These are phyloP conservation scores for Spermophilus dauricus DNA, from an alignment of 2,113 vertebrate species.

Conservation along the genomic window DNA sequence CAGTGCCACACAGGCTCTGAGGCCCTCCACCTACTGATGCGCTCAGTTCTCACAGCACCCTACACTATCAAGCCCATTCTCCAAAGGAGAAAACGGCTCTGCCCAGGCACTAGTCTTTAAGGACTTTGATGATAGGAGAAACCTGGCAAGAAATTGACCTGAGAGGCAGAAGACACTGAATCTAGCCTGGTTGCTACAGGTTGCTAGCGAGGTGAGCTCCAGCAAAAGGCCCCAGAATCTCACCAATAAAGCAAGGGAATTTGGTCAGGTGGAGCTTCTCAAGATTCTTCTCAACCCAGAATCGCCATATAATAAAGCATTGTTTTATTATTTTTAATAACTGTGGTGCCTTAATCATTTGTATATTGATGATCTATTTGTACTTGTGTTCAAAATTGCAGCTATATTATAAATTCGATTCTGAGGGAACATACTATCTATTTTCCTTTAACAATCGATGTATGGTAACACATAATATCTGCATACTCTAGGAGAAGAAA, in stretches of 20 bases:
- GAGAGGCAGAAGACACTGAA: not conserved
- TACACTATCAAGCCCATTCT: not conserved
- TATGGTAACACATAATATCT: not conserved
- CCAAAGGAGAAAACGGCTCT: not conserved
- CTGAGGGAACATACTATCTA: not conserved
- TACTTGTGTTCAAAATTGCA: slow-evolving; percentile 63
- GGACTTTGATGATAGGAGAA: not conserved
- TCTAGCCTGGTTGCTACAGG: not conserved
- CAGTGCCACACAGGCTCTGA: not conserved
- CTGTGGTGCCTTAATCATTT: not conserved
- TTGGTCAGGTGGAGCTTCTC: not conserved
- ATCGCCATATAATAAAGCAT: not conserved
- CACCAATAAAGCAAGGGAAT: not conserved
- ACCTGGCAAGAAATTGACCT: not conserved
- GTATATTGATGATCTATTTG: slow-evolving; percentile 43
- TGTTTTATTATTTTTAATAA: slow-evolving; percentile 53
- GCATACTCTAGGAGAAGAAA: not conserved
- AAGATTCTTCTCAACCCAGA: not conserved
- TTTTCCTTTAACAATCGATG: slow-evolving; percentile 11
- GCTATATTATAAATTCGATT: slow-evolving; percentile 28
- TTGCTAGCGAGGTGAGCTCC: not conserved
- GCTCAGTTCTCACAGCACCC: not conserved
- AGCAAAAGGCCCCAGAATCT: not conserved
- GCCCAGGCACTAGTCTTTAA: not conserved
- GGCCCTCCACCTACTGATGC: not conserved